Percentiles rank a stretch among this genome's conserved stretches.
These are phyloP conservation scores for Nephrotoma guestfalica DNA, from an alignment of 2,888 invertebrate species.

Conservation along the genomic window DNA sequence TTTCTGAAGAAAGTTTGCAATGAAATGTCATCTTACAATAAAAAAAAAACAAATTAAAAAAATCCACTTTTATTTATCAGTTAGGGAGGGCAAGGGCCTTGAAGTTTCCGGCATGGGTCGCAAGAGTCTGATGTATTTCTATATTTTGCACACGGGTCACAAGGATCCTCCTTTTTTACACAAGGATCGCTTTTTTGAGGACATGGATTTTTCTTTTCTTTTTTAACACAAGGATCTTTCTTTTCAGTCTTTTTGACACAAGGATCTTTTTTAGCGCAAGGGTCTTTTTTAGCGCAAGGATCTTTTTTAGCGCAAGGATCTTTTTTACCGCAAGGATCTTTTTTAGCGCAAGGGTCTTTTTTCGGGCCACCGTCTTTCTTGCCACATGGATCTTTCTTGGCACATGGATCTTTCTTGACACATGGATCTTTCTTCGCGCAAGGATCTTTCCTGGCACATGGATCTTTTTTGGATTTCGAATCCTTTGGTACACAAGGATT, in stretches of 20 bases:
- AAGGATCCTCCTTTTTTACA: not conserved
- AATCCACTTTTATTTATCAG: not conserved
- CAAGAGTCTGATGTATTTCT: not conserved
- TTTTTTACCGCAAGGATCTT: not conserved
- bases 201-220: not conserved
- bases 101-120: not conserved
- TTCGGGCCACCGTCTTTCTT: not conserved
- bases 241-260: not conserved
- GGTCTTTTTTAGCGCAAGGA: not conserved
- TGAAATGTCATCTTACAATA: no score
- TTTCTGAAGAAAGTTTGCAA: no score
- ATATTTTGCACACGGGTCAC: not conserved
- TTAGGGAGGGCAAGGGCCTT: not conserved
- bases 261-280: not conserved
- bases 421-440: not conserved
- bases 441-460: not conserved
- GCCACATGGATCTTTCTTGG: not conserved
- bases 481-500: not conserved
- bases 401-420: not conserved
- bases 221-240: not conserved
- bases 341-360: not conserved
- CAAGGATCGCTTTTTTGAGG: not conserved
- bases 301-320: not conserved
- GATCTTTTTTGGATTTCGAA: not conserved
- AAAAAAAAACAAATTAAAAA: no score